Base-by-base conservation (phyloP, 2,888 invertebrate species). In the Phaedon cochleariae region DNA sequence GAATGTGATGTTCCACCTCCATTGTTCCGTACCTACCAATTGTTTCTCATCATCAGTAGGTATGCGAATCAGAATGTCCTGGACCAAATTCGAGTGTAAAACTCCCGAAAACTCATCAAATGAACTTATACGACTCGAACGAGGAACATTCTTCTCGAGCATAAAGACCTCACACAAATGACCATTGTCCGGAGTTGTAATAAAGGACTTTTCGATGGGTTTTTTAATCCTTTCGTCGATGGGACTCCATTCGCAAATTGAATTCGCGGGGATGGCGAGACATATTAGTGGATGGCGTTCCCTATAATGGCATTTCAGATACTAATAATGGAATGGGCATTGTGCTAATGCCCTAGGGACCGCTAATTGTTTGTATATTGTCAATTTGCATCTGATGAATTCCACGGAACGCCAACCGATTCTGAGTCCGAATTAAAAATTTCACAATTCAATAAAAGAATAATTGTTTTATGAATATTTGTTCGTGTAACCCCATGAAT, bases 281-380 rank as follows among this genome's bases (percentile, higher is more conserved):
- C 80, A 81, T 81, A 80, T 80, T 79, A 76, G 79, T 75, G 72
- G 77, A 77, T 77, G 73, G 77, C 79, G 77, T 79, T n/a, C n/a
- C 72, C 78, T 76, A 76, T 83, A 80, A 81, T 80, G 79, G 79
- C 81, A 82, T 83, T 81, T 81, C 81, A 79, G 80, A 76, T 79
- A 78, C 81, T 81, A 81, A 81, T 82, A 81, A 82, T 81, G 81
- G 80, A 81, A 81, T 79, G 79, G 79, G 79, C 80, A 82, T 82
- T 82, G 81, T 82, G 79, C 70, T 79, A 79, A 81, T 80, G 76
- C 79, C 76, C 79, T 75, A 77, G 82, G 82, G 82, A 80, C 78
- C 79, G 73, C 81, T 82, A 82, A 82, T 83, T 83, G 82, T 83
- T 83, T 82, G 82, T 82, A 80, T 82, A 83, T 82, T 82, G 83